Evolutionary conservation across 2,797 vertebrate genomes (phyloP), one percentile per base, ranked within the genome.

Genomic region (Pseudopleuronectes americanus): DNA sequence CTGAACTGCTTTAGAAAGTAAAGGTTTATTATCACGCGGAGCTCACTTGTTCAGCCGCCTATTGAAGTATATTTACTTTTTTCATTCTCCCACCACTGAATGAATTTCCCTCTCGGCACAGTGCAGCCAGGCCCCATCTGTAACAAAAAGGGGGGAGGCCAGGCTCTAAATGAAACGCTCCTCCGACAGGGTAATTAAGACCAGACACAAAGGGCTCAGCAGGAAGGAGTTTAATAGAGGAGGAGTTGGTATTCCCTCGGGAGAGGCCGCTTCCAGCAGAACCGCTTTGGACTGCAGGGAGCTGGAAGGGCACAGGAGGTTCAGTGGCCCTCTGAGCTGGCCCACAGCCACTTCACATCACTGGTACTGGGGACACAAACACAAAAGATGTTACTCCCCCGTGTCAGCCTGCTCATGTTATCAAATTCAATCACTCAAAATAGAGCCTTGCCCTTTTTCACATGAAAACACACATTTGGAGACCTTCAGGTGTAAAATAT

Each of bases 151-250:
- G 74, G 78, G 60, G 61, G 84, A 76, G 75, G 73, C 62, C 47
- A 23, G 71, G 63, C 82, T 79, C 60, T 75, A 86, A 92, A 93
- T 92, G 76, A 93, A 93, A 92, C 43, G 57, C 84, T 81, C 81
- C 84, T 82, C 79, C 78, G 85, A 92, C 89, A 76, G 85, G 82
- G 87, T 91, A 92, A 95, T 94, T 92, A 94, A 93, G 89, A 81
- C 81, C 89, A 90, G 91, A 92, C 90, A 92, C 89, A 93, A 92
- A 92, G 83, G 89, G 80, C 90, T 91, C 91, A 91, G 90, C 91
- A 86, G 92, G 92, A 91, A 85, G 85, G 79, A 74, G 79, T 90
- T 87, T 88, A 87, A 89, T 87, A 74, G 88, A 84, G 84, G 73
- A 82, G 82, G 84, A 85, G 91, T 76, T 86, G 6, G 79, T 90